Evolutionary conservation across 1,140 invertebrate genomes (phyloP).

Genomic region (Coelopa frigida): DNA sequence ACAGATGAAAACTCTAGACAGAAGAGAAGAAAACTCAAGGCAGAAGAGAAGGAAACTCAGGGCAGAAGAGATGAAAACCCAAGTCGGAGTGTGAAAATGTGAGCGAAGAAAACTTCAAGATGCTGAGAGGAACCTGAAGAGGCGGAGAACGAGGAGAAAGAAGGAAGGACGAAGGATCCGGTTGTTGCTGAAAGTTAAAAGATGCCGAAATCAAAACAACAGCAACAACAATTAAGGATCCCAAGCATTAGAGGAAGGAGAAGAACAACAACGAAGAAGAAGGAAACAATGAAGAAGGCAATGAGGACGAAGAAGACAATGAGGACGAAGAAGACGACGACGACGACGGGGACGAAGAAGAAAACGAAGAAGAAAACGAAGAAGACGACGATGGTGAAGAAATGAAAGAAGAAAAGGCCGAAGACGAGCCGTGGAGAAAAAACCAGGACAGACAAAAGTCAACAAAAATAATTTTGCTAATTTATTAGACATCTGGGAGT

Average conservation of each 20-base stretch:
- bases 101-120: background rate
- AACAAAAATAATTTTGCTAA: conserved; percentile 14
- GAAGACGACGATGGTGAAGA: background rate
- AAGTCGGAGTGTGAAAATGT: background rate
- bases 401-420: background rate
- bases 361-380: background rate
- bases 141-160: background rate
- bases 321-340: background rate
- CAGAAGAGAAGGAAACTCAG: too few species aligned
- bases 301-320: background rate
- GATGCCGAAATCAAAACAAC: too few species aligned
- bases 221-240: too few species aligned
- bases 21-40: too few species aligned
- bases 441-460: background rate
- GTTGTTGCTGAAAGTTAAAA: too few species aligned
- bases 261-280: background rate
- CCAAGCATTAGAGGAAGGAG: background rate
- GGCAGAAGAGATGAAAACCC: too few species aligned
- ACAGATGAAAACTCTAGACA: too few species aligned
- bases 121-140: background rate
- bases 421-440: background rate
- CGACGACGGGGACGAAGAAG: too few species aligned
- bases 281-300: background rate
- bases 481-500: conserved; percentile 11
- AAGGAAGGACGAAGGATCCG: too few species aligned